Conservation (phyloP, 2,113 vertebrate genomes). For the Anguilla japonica region DNA sequence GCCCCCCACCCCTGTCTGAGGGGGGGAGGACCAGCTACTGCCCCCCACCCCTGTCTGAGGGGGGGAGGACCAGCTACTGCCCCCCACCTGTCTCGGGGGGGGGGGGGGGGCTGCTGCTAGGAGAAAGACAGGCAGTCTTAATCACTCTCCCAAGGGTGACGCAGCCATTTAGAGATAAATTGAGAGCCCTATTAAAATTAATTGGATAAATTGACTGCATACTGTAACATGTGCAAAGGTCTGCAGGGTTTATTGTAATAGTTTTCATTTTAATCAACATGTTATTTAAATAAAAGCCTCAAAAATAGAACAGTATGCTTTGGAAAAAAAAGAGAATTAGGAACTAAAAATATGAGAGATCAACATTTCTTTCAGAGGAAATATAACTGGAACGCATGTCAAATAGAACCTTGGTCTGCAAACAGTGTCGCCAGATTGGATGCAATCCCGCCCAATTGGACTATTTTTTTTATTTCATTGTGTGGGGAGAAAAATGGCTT, state of each 20-base stretch:
- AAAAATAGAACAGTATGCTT: not conserved
- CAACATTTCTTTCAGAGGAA: too few relatives aligned
- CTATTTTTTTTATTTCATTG: too few relatives aligned
- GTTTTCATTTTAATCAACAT: slow-evolving; percentile 53
- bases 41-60: slow-evolving; percentile 39
- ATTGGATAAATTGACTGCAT: slow-evolving; percentile 63
- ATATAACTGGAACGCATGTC: not conserved
- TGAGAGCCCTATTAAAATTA: slow-evolving; percentile 62
- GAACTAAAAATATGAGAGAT: too few relatives aligned
- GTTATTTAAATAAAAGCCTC: not conserved
- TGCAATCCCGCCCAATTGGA: too few relatives aligned
- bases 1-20: too few relatives aligned
- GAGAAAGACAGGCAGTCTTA: slow-evolving; percentile 45
- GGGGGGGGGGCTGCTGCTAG: slow-evolving; percentile 35
- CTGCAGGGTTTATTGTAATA: slow-evolving; percentile 59
- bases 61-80: slow-evolving; percentile 52
- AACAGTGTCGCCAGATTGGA: too few relatives aligned
- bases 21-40: too few relatives aligned
- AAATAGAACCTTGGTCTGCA: too few relatives aligned
- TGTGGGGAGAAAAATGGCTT: too few relatives aligned
- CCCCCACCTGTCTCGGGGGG: slow-evolving; percentile 51
- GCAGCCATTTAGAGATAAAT: slow-evolving; percentile 61
- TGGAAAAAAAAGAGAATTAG: not conserved
- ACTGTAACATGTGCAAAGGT: slow-evolving; percentile 55
- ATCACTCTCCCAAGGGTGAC: slow-evolving; percentile 42